These are phyloP conservation scores for Gavia stellata DNA, from an alignment of 2,113 vertebrate genomes.

Conservation along the genomic window DNA sequence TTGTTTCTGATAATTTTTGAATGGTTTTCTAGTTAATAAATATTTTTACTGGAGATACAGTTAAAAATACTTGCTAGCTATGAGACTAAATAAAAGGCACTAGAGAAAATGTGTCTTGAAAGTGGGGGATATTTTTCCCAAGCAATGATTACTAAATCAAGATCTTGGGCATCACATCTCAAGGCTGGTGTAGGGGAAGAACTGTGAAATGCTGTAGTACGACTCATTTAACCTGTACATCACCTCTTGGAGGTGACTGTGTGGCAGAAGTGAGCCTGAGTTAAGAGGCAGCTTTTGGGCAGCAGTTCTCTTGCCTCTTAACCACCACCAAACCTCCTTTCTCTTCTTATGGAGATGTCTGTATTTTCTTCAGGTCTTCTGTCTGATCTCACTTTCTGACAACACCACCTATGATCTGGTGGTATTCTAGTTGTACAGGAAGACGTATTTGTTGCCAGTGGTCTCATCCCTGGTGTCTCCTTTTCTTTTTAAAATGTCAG, in stretches of 20 bases:
- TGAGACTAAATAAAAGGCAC: background rate
- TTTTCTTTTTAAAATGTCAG: background rate
- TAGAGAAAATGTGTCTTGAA: background rate
- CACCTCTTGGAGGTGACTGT: background rate
- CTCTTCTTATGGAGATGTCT: background rate
- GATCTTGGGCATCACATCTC: background rate
- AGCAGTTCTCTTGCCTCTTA: background rate
- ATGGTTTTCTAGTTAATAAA: background rate
- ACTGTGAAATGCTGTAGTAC: background rate
- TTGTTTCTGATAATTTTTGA: background rate
- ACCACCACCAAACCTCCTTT: background rate
- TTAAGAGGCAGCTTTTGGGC: background rate
- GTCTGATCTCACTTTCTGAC: background rate
- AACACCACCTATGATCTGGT: accelerated
- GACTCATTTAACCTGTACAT: background rate
- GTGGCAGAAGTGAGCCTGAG: background rate
- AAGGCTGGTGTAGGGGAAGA: background rate
- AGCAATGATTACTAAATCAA: background rate
- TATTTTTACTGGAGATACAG: background rate
- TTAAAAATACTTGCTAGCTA: background rate
- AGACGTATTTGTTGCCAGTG: background rate
- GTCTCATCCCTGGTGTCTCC: background rate
- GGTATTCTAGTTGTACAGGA: background rate
- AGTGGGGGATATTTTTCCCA: background rate
- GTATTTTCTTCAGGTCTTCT: background rate